phyloP scores from a whole-genome alignment of 2,113 vertebrate species.

The Chrysochloris asiatica region DNA sequence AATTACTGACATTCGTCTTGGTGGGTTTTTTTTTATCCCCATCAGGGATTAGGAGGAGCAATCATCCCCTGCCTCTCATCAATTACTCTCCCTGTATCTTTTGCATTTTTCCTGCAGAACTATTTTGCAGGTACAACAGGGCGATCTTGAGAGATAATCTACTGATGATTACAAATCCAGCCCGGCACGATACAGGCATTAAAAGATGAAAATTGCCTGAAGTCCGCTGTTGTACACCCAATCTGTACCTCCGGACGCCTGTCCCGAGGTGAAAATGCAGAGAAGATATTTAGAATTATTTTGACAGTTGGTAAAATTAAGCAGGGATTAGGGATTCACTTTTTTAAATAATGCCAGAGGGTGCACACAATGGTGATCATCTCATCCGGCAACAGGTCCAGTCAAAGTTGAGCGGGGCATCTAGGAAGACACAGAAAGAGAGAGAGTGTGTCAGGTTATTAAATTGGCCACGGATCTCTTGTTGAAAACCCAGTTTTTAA shows the following conservation, averaged over 20 bases:
- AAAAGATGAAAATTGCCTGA: conserved; percentile 88
- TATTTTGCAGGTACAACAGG: conserved; percentile 84
- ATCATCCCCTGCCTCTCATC: conserved; percentile 82
- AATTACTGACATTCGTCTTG: conserved; percentile 75
- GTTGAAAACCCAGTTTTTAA: conserved; percentile 35
- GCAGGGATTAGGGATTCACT: conserved; percentile 86
- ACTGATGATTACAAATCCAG: conserved; percentile 85
- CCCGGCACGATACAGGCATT: conserved; percentile 79
- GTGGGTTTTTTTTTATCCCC: conserved; percentile 66
- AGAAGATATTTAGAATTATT: conserved; percentile 86
- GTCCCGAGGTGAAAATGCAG: conserved; percentile 87
- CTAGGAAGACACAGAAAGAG: conserved; percentile 64
- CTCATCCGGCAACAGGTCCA: conserved; percentile 83
- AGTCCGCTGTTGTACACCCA: conserved; percentile 83
- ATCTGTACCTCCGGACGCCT: conserved; percentile 85
- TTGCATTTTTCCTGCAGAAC: conserved; percentile 83
- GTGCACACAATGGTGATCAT: conserved; percentile 74
- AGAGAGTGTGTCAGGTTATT: conserved; percentile 67
- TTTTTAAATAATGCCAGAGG: conserved; percentile 83
- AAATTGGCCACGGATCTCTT: conserved; percentile 49
- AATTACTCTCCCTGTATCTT: conserved; percentile 82
- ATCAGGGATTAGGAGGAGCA: conserved; percentile 84
- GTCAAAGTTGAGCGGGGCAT: conserved; percentile 63
- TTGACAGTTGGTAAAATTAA: conserved; percentile 90
- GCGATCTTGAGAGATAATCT: conserved; percentile 88